These are phyloP conservation scores for Cryptocheilus praepositus DNA, from an alignment of 2,888 invertebrate genomes.

Conservation along the genomic window DNA sequence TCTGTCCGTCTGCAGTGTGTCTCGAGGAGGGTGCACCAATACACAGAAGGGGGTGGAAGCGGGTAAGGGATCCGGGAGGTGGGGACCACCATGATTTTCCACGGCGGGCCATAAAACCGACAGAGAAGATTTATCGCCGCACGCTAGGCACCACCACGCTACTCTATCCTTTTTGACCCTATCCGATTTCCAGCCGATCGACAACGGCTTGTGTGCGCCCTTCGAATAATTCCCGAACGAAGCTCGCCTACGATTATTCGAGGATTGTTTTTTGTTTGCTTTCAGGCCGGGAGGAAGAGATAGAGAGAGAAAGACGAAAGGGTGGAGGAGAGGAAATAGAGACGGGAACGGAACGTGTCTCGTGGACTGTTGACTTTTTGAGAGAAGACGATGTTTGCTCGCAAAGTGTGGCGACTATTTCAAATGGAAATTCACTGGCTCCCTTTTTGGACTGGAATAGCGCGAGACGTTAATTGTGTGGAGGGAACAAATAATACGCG, in stretches of 20 bases:
- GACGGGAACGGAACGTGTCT: neutral
- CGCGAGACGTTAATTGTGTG: too few relatives aligned
- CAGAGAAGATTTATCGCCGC: conserved; percentile 56
- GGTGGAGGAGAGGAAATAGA: too few relatives aligned
- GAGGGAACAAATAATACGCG: too few relatives aligned
- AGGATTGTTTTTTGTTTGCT: neutral
- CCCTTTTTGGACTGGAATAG: too few relatives aligned
- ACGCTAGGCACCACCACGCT: neutral
- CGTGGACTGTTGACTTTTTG: neutral
- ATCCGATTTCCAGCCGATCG: conserved; percentile 52
- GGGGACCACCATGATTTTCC: conserved; percentile 64
- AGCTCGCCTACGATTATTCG: neutral
- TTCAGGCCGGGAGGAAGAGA: neutral
- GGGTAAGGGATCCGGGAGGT: conserved; percentile 35
- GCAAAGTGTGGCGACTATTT: too few relatives aligned
- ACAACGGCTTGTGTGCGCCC: conserved; percentile 15
- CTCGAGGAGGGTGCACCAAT: conserved; percentile 8
- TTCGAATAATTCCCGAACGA: neutral
- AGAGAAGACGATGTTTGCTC: too few relatives aligned
- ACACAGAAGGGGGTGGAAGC: conserved; percentile 11
- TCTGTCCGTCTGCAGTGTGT: conserved; percentile 63
- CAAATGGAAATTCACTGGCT: too few relatives aligned
- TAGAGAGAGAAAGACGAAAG: neutral
- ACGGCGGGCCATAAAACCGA: conserved; percentile 49
- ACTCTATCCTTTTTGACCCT: conserved; percentile 17